Evolutionary conservation across 2,797 vertebrate species (phyloP).

Genomic region (Argya squamiceps): DNA sequence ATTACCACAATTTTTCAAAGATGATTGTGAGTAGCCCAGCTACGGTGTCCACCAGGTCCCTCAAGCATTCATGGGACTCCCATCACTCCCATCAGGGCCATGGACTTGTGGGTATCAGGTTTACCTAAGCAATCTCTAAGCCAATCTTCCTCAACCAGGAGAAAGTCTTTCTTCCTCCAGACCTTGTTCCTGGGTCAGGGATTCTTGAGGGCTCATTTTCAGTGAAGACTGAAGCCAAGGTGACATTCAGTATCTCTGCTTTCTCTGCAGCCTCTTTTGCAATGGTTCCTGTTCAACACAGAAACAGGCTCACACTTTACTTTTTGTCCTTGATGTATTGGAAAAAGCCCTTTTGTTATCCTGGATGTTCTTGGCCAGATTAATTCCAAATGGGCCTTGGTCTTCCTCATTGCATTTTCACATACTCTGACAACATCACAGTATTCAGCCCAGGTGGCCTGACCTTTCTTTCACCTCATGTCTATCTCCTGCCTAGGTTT

Average conservation of each 20-base stretch:
- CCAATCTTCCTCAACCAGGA: neutral
- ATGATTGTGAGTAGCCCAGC: neutral
- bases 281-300: neutral
- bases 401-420: neutral
- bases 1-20: neutral
- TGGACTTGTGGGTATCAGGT: neutral
- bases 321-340: neutral
- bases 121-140: neutral
- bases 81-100: neutral
- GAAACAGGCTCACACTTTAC: neutral
- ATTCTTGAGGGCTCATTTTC: neutral
- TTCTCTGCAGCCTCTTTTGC: neutral
- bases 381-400: neutral
- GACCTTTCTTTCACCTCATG: neutral
- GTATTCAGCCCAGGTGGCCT: neutral
- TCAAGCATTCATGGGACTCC: neutral
- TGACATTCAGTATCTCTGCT: neutral
- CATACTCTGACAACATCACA: neutral
- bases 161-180: neutral
- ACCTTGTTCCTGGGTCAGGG: neutral
- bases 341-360: neutral
- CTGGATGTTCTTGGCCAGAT: neutral
- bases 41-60: neutral
- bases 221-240: neutral
- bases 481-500: neutral